These are phyloP conservation scores for Setipinna tenuifilis DNA, from an alignment of 2,797 vertebrate species.

Conservation along the genomic window DNA sequence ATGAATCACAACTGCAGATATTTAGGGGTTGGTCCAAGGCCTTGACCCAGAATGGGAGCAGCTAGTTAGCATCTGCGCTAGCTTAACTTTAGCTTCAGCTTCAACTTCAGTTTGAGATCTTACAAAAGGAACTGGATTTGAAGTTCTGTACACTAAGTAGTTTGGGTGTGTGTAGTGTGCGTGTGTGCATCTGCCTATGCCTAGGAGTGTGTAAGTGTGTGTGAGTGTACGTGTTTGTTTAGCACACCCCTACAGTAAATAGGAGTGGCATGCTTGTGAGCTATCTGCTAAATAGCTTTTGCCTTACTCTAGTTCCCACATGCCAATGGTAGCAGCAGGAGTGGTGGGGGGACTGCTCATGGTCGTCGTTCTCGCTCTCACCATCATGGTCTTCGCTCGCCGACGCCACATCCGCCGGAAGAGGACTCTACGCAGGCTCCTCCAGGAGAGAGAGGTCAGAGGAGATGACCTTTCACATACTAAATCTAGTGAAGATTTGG, in stretches of 20 bases:
- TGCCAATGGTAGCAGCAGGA: slow-evolving; percentile 74
- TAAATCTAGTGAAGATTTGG: not conserved
- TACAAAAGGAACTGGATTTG: not conserved
- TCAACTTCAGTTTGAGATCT: not conserved
- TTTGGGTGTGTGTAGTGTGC: not conserved
- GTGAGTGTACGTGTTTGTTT: not conserved
- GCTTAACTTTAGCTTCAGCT: no score
- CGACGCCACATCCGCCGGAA: slow-evolving; percentile 83
- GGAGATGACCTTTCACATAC: not conserved
- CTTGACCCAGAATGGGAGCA: no score
- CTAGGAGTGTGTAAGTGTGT: not conserved
- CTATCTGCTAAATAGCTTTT: not conserved
- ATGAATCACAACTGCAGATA: not conserved
- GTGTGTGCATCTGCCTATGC: not conserved
- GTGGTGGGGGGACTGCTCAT: slow-evolving; percentile 84
- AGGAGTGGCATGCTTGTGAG: not conserved
- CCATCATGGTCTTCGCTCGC: slow-evolving; percentile 78
- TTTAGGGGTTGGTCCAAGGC: no score
- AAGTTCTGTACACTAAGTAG: not conserved
- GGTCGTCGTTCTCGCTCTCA: slow-evolving; percentile 73
- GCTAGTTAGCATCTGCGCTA: no score
- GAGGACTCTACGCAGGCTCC: slow-evolving; percentile 84
- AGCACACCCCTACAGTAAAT: not conserved
- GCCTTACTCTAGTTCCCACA: slow-evolving; percentile 62
- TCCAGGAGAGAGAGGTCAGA: slow-evolving; percentile 89